These are phyloP conservation scores for Drosophila gaucha DNA, from an alignment of 2,888 invertebrate genomes.

Conservation along the genomic window DNA sequence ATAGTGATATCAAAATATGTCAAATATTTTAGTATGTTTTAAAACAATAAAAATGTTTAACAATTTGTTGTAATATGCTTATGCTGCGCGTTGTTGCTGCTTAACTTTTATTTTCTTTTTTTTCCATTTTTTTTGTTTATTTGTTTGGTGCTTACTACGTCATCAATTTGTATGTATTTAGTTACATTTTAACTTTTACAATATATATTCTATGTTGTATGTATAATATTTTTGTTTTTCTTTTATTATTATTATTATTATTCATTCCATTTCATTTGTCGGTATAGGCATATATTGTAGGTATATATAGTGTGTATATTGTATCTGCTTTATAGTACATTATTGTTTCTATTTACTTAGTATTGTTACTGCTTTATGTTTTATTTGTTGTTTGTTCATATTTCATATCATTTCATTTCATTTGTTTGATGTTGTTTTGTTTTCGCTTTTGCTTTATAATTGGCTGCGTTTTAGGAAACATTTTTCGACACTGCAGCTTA, in stretches of 20 bases:
- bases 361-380: constrained; percentile 68
- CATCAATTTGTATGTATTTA: constrained; percentile 69
- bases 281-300: constrained; percentile 77
- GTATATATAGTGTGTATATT: constrained; percentile 76
- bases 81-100: constrained; percentile 37
- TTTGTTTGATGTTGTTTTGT: constrained; percentile 22
- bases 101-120: constrained; percentile 8
- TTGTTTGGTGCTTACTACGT: constrained; percentile 75
- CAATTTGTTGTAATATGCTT: constrained; percentile 30
- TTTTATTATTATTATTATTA: constrained; percentile 10
- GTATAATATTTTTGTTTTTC: constrained; percentile 58
- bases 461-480: constrained; percentile 73
- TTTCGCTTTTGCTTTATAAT: constrained; percentile 25
- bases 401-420: constrained; percentile 13
- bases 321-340: constrained; percentile 75
- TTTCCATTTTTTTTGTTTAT: constrained; percentile 38
- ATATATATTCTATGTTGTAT: constrained; percentile 64
- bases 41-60: background rate
- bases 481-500: constrained; percentile 57
- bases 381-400: constrained; percentile 34
- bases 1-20: background rate
- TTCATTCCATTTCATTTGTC: constrained; percentile 63
- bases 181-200: constrained; percentile 76
- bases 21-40: background rate
- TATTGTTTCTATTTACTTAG: constrained; percentile 79